Evolutionary conservation across 2,113 vertebrate genomes (phyloP), one percentile per base, ranked within the genome.

Genomic region (Sander vitreus): DNA sequence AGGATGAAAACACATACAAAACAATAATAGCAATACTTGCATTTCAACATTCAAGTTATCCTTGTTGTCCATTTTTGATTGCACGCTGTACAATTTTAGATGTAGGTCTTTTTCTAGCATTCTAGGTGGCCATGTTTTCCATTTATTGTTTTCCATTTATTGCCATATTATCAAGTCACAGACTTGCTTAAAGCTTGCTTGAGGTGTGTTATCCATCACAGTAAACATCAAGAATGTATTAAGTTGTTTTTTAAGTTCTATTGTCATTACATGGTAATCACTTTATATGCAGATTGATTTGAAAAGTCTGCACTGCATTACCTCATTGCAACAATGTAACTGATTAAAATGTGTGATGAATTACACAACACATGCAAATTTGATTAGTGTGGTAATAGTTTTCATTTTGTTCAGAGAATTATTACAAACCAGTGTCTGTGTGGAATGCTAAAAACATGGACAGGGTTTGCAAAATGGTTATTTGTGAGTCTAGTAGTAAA

Each of bases 261-360:
- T 70, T 39, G 55, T 55, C 68, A 39, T 25, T 53, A 33, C 48
- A 30, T 13, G 25, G 25, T 21, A 21, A 68, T 50, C 65, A 67
- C 45, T 69, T 53, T 36, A 69, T n/a, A 69, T 53, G 66, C 66
- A 54, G 30, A 54, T 69, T 54, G 50, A 69, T 69, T 33, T n/a
- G 19, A 15, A n/a, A 14, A 69, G 66, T 53, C 30, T 53, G 48
- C 27, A 6, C 27, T 13, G 47, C 47, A 21, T 19, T 13, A 19
- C 25, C 65, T 51, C 12, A 15, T 51, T 48, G 30, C 48, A 21
- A 68, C 21, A 69, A 69, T 21, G 50, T 21, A 14, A 30, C 27
- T 68, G 27, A 68, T 69, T 69, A 36, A 69, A 69, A 53, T 21
- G 27, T 7, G 33, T 39, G 50, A n/a, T 15, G 50, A 54, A 54